Evolutionary conservation across 1,140 invertebrate genomes (phyloP), one percentile per base, ranked within the genome.

Genomic region (Drosophila nasuta): DNA sequence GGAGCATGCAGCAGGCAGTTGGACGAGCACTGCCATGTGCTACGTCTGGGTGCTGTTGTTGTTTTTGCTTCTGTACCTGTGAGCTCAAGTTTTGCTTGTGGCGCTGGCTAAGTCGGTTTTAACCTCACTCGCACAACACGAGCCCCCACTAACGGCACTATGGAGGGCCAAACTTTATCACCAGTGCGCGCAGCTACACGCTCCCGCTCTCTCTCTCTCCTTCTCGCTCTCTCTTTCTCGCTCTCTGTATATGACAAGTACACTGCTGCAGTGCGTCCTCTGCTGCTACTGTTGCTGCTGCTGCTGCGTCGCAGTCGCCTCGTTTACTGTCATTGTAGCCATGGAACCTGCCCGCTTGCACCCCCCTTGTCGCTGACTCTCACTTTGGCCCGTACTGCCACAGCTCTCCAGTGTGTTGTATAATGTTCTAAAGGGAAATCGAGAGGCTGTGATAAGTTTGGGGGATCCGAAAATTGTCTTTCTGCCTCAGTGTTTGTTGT

Each of bases 381-480:
- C 28, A 54, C 49, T 52, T 10, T n/a, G 49, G 11, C 51, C 79
- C 60, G 74, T 75, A 70, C 82, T 76, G 82, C 58, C 71, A 78
- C 73, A 62, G 77, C 77, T 90, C 91, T 86, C 91, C 64, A 33
- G 91, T 75, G 91, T 90, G 83, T 92, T 92, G 91, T 91, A 92
- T 92, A 92, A 92, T 92, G 91, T 91, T 91, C 91, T 91, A 79
- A 79, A 79, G 91, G 91, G 91, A 92, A 91, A 92, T 92, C 83
- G 88, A 89, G 86, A 86, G 91, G 82, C 87, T 91, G 91, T 92
- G 87, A 92, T 92, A 92, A 89, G 91, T 92, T 92, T 92, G 83
- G 91, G 91, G 87, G 87, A 92, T 92, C 83, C 87, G 87, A 91
- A 92, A 91, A 92, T 89, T 92, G 91, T 91, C 91, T 91, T 92